Conservation (phyloP, 2,113 vertebrate genomes). For the Brachyhypopomus occidentalis region DNA sequence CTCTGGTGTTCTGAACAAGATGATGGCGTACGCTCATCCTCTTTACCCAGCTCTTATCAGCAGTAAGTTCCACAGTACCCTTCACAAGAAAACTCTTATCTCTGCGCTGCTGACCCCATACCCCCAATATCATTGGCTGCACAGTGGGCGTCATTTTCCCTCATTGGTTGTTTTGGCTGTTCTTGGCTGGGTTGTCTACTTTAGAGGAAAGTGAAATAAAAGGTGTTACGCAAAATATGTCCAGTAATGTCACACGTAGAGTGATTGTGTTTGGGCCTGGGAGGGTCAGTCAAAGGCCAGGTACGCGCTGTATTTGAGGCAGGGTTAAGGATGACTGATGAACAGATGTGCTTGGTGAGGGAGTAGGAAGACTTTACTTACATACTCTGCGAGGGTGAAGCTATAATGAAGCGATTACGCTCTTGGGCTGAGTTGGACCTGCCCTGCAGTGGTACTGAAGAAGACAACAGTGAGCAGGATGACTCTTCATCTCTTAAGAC, state of each 20-base stretch:
- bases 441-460: slow-evolving; percentile 56
- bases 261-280: slow-evolving; percentile 38
- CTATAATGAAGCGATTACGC: slow-evolving; percentile 65
- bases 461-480: slow-evolving; percentile 65
- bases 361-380: slow-evolving; percentile 31
- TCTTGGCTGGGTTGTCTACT: background rate
- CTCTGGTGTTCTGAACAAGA: background rate
- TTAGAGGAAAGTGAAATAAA: slow-evolving; percentile 22
- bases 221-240: background rate
- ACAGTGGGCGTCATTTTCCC: slow-evolving; percentile 18
- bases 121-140: slow-evolving; percentile 62
- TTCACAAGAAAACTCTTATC: slow-evolving; percentile 66
- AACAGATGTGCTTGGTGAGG: slow-evolving; percentile 6
- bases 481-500: slow-evolving; percentile 57
- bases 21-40: slow-evolving; percentile 5
- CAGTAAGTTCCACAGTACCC: slow-evolving; percentile 50
- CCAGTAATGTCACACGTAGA: background rate
- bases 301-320: slow-evolving; percentile 49
- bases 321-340: slow-evolving; percentile 52
- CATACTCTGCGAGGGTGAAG: slow-evolving; percentile 42
- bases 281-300: slow-evolving; percentile 43
- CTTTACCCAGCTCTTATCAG: slow-evolving; percentile 67
- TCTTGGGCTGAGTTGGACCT: slow-evolving; percentile 56
- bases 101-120: slow-evolving; percentile 47
- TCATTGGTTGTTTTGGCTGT: slow-evolving; percentile 47